Conservation (phyloP, 2,797 vertebrate genomes). For the Pteropus rufus region DNA sequence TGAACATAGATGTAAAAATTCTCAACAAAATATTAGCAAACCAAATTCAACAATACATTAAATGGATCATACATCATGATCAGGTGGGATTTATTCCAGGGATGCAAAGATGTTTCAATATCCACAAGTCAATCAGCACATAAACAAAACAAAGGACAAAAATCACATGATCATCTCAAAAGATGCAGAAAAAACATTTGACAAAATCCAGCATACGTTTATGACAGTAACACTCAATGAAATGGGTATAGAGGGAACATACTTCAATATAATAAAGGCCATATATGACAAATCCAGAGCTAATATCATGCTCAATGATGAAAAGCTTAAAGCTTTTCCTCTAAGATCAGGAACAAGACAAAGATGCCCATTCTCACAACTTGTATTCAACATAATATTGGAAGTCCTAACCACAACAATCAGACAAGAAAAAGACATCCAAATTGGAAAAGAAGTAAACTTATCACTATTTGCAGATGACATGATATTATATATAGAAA, state of each 20-base stretch:
- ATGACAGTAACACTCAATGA: background rate
- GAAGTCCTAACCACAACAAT: background rate
- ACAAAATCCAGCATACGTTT: background rate
- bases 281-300: background rate
- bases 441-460: background rate
- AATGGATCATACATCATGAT: background rate
- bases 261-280: too few relatives aligned
- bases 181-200: background rate
- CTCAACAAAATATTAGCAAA: background rate
- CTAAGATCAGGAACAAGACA: background rate
- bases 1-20: background rate
- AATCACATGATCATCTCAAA: background rate
- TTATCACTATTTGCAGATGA: background rate
- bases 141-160: background rate
- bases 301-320: background rate
- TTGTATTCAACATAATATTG: background rate
- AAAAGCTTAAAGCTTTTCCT: background rate
- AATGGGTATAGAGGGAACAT: background rate
- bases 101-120: background rate
- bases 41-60: background rate
- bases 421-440: background rate
- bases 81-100: background rate
- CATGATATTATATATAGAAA: background rate
- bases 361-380: background rate
- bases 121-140: background rate